Conservation (phyloP, 2,797 vertebrate species). For the Peromyscus eremicus region DNA sequence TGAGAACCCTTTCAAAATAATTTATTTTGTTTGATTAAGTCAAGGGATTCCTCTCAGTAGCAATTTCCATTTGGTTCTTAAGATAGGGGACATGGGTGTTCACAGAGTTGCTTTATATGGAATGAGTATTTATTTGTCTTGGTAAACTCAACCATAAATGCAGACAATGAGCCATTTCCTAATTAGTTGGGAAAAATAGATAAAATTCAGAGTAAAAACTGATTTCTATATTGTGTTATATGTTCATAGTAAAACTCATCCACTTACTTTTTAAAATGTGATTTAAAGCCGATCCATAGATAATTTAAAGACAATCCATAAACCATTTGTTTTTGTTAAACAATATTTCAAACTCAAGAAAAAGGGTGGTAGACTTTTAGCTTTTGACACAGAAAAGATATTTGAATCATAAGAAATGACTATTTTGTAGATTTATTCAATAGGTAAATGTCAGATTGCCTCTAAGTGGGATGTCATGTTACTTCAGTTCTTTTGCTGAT, state of each 20-base stretch:
- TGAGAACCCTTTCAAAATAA: not conserved
- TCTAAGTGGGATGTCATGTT: conserved; percentile 25
- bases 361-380: not conserved
- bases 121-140: not conserved
- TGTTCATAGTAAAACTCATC: conserved; percentile 15
- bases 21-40: not conserved
- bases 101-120: conserved; percentile 19
- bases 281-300: not conserved
- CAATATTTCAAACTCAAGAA: conserved; percentile 2
- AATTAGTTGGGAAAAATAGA: conserved; percentile 11
- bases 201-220: conserved; percentile 23
- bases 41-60: not conserved
- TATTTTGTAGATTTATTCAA: not conserved
- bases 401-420: not conserved
- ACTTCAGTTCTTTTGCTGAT: conserved; percentile 68
- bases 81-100: not conserved
- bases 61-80: not conserved
- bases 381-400: not conserved
- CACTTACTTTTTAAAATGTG: conserved; percentile 10
- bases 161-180: not conserved
- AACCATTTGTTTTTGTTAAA: conserved; percentile 50
- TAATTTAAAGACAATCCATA: conserved; percentile 6
- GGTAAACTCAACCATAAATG: not conserved
- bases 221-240: not conserved
- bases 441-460: conserved; percentile 18